Evolutionary conservation across 1,140 invertebrate genomes (phyloP).

Genomic region (Pachyrhynchus sulphureomaculatus): DNA sequence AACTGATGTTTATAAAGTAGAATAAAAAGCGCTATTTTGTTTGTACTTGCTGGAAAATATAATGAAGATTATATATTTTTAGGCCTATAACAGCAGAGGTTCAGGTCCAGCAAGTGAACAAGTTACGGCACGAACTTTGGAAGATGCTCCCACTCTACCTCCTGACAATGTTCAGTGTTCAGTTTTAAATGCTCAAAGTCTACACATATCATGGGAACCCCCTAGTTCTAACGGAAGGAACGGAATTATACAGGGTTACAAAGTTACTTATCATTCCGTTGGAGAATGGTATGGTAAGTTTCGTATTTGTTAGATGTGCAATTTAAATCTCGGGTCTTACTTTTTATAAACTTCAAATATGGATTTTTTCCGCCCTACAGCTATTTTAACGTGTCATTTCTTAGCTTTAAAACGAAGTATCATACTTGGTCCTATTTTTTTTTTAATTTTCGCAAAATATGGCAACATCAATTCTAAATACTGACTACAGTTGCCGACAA

Average conservation of each 20-base stretch:
- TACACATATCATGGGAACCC: conserved; percentile 85
- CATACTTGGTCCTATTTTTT: too few relatives aligned
- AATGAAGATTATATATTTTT: too few relatives aligned
- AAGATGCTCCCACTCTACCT: conserved; percentile 73
- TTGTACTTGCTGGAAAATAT: too few relatives aligned
- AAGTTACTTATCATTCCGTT: conserved; percentile 74
- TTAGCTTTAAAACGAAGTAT: too few relatives aligned
- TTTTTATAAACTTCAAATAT: background rate
- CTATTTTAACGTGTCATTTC: too few relatives aligned
- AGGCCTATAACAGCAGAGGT: conserved; percentile 87
- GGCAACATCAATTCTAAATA: too few relatives aligned
- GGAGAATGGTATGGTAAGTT: conserved; percentile 71
- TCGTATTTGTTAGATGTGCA: background rate
- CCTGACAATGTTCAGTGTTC: conserved; percentile 77
- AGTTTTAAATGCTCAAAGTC: conserved; percentile 76
- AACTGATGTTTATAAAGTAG: too few relatives aligned
- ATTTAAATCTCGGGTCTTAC: background rate
- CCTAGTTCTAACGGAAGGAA: conserved; percentile 79
- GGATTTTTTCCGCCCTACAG: too few relatives aligned
- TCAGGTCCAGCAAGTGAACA: conserved; percentile 84
- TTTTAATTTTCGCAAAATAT: too few relatives aligned
- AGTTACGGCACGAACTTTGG: conserved; percentile 75
- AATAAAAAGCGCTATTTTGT: too few relatives aligned
- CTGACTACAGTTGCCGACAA: too few relatives aligned
- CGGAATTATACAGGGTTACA: conserved; percentile 85